phyloP scores from a whole-genome alignment of 2,113 vertebrate species.

The Dunckerocampus dactyliophorus region DNA sequence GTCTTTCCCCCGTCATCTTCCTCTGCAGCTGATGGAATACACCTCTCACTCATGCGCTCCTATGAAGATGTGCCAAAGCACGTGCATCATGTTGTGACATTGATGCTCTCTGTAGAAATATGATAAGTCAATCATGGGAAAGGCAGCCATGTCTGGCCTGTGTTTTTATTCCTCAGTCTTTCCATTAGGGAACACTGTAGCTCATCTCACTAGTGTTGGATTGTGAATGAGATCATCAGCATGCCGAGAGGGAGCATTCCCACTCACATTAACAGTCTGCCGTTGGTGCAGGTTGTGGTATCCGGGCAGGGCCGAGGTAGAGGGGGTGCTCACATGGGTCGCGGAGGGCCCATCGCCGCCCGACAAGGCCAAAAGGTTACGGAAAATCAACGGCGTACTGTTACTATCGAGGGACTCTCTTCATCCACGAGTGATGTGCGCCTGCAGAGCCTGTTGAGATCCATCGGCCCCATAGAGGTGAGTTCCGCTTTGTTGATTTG shows the following conservation, averaged over 20 bases:
- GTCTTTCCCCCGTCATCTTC: conserved; percentile 19
- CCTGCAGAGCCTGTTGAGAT: conserved; percentile 89
- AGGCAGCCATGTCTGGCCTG: conserved; percentile 25
- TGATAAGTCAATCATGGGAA: conserved; percentile 60
- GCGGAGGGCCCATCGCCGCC: conserved; percentile 78
- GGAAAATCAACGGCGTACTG: conserved; percentile 80
- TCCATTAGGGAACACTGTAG: conserved; percentile 18
- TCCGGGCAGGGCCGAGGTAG: conserved; percentile 81
- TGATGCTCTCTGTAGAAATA: conserved; percentile 52
- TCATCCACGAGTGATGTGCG: conserved; percentile 90
- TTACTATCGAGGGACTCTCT: conserved; percentile 95
- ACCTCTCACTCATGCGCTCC: conserved; percentile 44
- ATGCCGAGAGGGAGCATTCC: neutral
- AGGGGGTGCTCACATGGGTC: conserved; percentile 75
- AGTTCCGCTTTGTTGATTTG: conserved; percentile 4
- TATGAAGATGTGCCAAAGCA: conserved; percentile 54
- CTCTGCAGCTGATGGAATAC: conserved; percentile 38
- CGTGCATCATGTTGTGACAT: conserved; percentile 45
- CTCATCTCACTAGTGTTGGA: conserved; percentile 13
- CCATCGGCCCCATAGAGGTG: conserved; percentile 96
- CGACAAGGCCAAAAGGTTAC: conserved; percentile 79
- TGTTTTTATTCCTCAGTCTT: neutral
- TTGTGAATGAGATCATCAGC: conserved; percentile 31
- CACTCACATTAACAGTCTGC: neutral
- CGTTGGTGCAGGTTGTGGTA: conserved; percentile 79